These are phyloP conservation scores for Dioctria linearis DNA, from an alignment of 2,888 invertebrate species.

Conservation along the genomic window DNA sequence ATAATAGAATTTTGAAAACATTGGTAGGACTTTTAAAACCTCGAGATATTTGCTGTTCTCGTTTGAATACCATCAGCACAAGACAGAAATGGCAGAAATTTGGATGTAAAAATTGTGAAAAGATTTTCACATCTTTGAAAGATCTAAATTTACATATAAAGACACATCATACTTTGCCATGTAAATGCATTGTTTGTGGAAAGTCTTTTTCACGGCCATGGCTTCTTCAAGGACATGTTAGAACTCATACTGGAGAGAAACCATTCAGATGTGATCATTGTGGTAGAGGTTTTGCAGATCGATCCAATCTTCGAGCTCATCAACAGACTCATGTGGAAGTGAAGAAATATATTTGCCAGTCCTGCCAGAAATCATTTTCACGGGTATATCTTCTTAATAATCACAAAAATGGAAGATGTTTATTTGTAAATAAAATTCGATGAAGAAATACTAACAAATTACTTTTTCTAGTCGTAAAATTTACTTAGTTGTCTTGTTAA, in stretches of 20 bases:
- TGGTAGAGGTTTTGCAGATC: slow-evolving; percentile 69
- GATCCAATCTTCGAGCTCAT: slow-evolving; percentile 69
- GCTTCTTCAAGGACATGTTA: slow-evolving; percentile 69
- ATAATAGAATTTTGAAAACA: slow-evolving; percentile 71
- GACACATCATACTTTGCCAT: slow-evolving; percentile 68
- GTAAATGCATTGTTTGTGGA: slow-evolving; percentile 69
- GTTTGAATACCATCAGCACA: slow-evolving; percentile 86
- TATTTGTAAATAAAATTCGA: too few species aligned
- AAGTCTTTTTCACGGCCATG: slow-evolving; percentile 70
- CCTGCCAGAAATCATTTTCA: slow-evolving; percentile 69
- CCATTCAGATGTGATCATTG: slow-evolving; percentile 69
- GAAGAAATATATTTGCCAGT: slow-evolving; percentile 68
- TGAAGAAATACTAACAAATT: too few species aligned
- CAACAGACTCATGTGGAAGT: slow-evolving; percentile 70
- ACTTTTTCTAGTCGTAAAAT: too few species aligned
- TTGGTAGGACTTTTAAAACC: slow-evolving; percentile 96
- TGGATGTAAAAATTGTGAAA: slow-evolving; percentile 68
- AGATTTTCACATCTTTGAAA: slow-evolving; percentile 68
- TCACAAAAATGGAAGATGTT: slow-evolving; percentile 62
- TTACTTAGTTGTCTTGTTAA: too few species aligned
- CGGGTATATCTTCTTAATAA: slow-evolving; percentile 70
- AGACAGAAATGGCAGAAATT: slow-evolving; percentile 72
- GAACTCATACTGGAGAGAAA: slow-evolving; percentile 70
- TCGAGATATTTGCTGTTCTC: slow-evolving; percentile 96
- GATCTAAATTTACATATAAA: slow-evolving; percentile 71